Evolutionary conservation across 2,797 vertebrate species (phyloP).

Genomic region (Microhierax caerulescens): DNA sequence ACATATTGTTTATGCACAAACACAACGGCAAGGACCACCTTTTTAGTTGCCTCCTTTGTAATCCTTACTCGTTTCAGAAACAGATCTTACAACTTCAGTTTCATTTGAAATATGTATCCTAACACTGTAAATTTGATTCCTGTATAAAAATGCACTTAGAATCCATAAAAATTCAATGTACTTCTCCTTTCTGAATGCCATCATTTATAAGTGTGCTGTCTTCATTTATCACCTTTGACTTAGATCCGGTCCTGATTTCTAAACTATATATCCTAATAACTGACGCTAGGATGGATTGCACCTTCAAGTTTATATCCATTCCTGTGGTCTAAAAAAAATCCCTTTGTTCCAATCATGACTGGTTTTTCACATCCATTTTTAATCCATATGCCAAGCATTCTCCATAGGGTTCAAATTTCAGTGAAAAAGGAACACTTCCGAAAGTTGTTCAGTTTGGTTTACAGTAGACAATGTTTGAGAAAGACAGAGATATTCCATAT

Average conservation of each 20-base stretch:
- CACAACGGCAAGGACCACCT: neutral
- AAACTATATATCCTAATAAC: conserved; percentile 44
- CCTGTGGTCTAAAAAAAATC: conserved; percentile 30
- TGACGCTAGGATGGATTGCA: conserved; percentile 29
- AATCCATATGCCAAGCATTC: conserved; percentile 53
- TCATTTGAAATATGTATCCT: neutral
- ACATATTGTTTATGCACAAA: neutral
- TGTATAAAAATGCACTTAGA: neutral
- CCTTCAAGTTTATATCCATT: conserved; percentile 48
- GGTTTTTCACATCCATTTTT: conserved; percentile 57
- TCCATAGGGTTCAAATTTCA: conserved; percentile 64
- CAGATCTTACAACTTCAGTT: neutral
- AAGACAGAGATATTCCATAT: conserved; percentile 72
- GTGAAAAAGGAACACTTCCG: conserved; percentile 73
- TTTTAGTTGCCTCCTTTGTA: neutral
- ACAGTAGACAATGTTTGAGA: conserved; percentile 72
- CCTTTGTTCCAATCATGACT: conserved; percentile 46
- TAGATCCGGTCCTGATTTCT: conserved; percentile 32
- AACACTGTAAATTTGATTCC: neutral
- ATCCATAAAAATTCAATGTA: neutral
- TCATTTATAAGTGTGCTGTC: neutral
- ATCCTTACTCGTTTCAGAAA: neutral
- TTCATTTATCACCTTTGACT: conserved; percentile 39
- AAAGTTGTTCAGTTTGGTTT: conserved; percentile 76
- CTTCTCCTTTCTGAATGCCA: neutral